Base-by-base conservation (phyloP, 1,140 invertebrate genomes). In the Cecropterus lyciades region DNA sequence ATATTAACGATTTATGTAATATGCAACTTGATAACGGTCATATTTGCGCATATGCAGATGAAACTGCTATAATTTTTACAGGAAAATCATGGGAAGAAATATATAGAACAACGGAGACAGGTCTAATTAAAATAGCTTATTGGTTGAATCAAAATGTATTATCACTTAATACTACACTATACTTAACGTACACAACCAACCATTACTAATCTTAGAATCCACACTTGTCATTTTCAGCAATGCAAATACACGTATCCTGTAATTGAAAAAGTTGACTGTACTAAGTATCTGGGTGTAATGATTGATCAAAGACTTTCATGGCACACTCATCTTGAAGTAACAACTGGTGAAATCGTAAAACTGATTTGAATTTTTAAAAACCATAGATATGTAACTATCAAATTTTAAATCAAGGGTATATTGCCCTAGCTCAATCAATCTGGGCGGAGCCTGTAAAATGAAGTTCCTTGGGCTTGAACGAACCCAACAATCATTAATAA, bases 391-490 rank as follows among this genome's bases (percentile, higher is more conserved):
- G 14, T 63, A 16, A 33, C 60, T 3, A 63, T 37, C 51, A 63
- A 51, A 24, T 63, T 6, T 6, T 63, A 42, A 49, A 17, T 24
- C 20, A 20, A 20, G 20, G 1, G 20, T 20, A 20, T 20, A 20
- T 20, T 20, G 20, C 20, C 5, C 46, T 48, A 3, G 45, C 33
- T 51, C 30, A 40, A 13, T 24, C 45, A 33, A 17, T 65, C 37
- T 30, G 66, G 66, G 66, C 6, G 67, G 59, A 10, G 57, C 67
- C 10, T 49, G 60, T 9, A 68, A 68, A 56, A 55, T 9, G 4
- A 65, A 69, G 46, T 69, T 65, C 40, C 48, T 69, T 0, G 67
- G 59, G 10, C 33, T 65, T 10, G 67, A 69, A 43, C 13, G 62
- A 15, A 33, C 33, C 20, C 67, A 69, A 14, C 49, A 55, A 30